Evolutionary conservation across 2,888 invertebrate species (phyloP).

Genomic region (Drosophila prostipennis): DNA sequence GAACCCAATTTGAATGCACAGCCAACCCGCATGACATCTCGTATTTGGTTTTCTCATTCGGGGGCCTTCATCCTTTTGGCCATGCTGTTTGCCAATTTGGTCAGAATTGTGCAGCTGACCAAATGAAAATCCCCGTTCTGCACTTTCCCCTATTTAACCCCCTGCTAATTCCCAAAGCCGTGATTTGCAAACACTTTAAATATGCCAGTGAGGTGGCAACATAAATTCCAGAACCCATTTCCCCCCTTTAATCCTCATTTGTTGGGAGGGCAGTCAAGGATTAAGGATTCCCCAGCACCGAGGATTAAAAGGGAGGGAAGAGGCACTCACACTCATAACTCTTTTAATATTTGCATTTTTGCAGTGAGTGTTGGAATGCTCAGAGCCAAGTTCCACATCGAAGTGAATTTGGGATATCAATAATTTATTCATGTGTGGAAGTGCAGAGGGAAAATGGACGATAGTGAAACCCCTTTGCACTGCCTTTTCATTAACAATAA

Average conservation of each 20-base stretch:
- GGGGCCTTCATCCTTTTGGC: neutral
- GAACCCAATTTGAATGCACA: neutral
- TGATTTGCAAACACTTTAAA: constrained; percentile 43
- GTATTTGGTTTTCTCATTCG: neutral
- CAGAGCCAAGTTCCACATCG: neutral
- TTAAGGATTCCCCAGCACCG: constrained; percentile 11
- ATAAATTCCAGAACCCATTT: constrained; percentile 7
- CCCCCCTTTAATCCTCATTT: constrained; percentile 14
- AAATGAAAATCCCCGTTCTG: constrained; percentile 19
- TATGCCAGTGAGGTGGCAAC: constrained; percentile 14
- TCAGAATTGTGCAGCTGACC: constrained; percentile 16
- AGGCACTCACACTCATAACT: constrained; percentile 23
- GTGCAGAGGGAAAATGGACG: neutral
- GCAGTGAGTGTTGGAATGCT: constrained; percentile 1
- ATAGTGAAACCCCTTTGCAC: neutral
- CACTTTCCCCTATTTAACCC: neutral
- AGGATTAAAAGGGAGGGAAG: neutral
- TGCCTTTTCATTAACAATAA: constrained; percentile 27
- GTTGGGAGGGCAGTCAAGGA: constrained; percentile 24
- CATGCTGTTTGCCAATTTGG: constrained; percentile 38
- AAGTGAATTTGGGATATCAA: constrained; percentile 26
- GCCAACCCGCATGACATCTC: constrained; percentile 16
- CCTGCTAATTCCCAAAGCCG: constrained; percentile 19
- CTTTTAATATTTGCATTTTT: constrained; percentile 37
- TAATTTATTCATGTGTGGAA: constrained; percentile 33